Conservation (phyloP, 2,888 invertebrate species). For the Omphaloscelis lunosa region DNA sequence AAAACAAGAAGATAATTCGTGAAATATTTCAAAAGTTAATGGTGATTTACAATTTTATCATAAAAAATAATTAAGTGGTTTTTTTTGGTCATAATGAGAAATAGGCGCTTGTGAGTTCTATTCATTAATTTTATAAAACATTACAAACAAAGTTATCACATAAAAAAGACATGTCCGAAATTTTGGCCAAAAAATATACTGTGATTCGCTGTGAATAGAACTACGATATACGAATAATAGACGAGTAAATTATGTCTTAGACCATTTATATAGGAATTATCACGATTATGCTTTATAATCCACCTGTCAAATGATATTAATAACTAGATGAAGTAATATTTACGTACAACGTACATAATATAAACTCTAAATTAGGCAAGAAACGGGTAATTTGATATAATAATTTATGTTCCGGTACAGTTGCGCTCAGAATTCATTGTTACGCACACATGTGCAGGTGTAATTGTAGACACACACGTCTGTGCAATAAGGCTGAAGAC, state of each 20-base stretch:
- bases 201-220: not conserved
- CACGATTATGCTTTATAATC: not conserved
- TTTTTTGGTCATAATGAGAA: too few species aligned
- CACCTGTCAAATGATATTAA: slow-evolving; percentile 25
- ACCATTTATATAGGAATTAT: not conserved
- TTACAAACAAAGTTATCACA: too few species aligned
- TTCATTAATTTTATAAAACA: too few species aligned
- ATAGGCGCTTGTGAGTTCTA: too few species aligned
- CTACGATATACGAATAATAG: not conserved
- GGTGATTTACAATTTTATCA: too few species aligned
- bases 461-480: slow-evolving; percentile 56
- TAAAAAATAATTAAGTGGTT: too few species aligned
- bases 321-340: slow-evolving; percentile 39
- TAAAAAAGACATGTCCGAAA: too few species aligned
- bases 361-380: slow-evolving; percentile 64
- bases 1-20: too few species aligned
- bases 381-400: slow-evolving; percentile 71
- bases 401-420: slow-evolving; percentile 74
- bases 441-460: slow-evolving; percentile 46
- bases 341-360: slow-evolving; percentile 27
- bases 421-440: slow-evolving; percentile 66
- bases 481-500: slow-evolving; percentile 27
- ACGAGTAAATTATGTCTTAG: not conserved
- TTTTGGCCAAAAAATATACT: too few species aligned
- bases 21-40: too few species aligned